phyloP scores from a whole-genome alignment of 2,797 vertebrate genomes.

The Gallinago stenura region DNA sequence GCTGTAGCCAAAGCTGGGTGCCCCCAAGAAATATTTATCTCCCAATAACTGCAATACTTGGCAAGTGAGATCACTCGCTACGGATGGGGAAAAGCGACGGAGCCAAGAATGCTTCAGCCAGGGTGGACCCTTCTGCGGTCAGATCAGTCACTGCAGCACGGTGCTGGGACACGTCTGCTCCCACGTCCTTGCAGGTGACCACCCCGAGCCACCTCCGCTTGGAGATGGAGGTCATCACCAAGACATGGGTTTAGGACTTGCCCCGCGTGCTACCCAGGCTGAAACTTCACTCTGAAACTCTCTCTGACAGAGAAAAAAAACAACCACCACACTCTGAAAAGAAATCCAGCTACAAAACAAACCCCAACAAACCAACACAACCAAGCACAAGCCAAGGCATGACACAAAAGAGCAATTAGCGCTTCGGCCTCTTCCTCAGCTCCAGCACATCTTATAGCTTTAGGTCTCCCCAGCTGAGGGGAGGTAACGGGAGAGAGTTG shows the following conservation, averaged over 20 bases:
- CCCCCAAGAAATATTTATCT: constrained; percentile 44
- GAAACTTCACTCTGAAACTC: background rate
- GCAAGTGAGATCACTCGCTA: constrained; percentile 13
- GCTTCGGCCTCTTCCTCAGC: background rate
- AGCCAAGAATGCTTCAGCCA: background rate
- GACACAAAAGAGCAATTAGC: constrained; percentile 26
- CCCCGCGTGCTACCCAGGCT: background rate
- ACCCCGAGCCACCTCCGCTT: background rate
- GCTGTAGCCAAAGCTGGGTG: constrained; percentile 26
- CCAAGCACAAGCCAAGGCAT: background rate
- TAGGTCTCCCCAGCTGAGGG: constrained; percentile 35
- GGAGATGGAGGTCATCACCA: background rate
- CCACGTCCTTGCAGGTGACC: constrained; percentile 8
- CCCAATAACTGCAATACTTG: constrained; percentile 52
- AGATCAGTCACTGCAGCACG: background rate
- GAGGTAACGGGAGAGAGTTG: constrained; percentile 53
- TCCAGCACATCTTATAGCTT: constrained; percentile 20
- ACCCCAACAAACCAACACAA: background rate
- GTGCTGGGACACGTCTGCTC: background rate
- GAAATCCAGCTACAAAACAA: background rate
- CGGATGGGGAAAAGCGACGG: background rate
- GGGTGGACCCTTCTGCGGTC: background rate
- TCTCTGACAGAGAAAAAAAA: background rate
- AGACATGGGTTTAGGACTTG: rapidly evolving
- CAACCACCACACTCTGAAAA: background rate